These are phyloP conservation scores for Philaethria dido DNA, from an alignment of 2,888 invertebrate genomes.

Conservation along the genomic window DNA sequence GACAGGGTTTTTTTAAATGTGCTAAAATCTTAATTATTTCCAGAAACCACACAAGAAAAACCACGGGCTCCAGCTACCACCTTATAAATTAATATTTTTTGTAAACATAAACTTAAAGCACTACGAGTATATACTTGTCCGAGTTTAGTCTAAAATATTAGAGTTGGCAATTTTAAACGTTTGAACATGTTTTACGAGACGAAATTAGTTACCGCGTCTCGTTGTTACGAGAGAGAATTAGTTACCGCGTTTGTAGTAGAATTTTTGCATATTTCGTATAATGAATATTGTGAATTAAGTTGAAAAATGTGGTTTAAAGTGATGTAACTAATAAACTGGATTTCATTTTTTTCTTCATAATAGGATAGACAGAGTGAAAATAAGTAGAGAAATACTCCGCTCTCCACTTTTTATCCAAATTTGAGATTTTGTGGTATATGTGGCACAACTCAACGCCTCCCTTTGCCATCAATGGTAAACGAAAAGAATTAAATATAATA, in stretches of 20 bases:
- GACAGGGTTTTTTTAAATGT: too few relatives aligned
- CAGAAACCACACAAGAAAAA: too few relatives aligned
- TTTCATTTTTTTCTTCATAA: too few relatives aligned
- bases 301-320: background rate
- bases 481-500: too few relatives aligned
- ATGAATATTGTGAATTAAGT: background rate
- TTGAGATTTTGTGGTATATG: too few relatives aligned
- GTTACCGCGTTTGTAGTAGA: slow-evolving; percentile 5
- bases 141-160: slow-evolving; percentile 26
- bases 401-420: too few relatives aligned
- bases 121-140: background rate
- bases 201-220: slow-evolving; percentile 29
- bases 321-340: background rate
- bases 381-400: too few relatives aligned
- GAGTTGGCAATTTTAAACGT: slow-evolving; percentile 23
- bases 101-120: background rate
- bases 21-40: too few relatives aligned
- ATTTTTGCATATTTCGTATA: background rate
- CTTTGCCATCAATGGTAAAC: too few relatives aligned
- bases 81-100: background rate
- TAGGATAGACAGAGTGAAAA: too few relatives aligned
- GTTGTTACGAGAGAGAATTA: slow-evolving; percentile 32
- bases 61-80: too few relatives aligned
- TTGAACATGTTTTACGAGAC: slow-evolving; percentile 38
- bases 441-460: too few relatives aligned